Evolutionary conservation across 2,888 invertebrate species (phyloP), one percentile per base, ranked within the genome.

Genomic region (Malthinus flaveolus): DNA sequence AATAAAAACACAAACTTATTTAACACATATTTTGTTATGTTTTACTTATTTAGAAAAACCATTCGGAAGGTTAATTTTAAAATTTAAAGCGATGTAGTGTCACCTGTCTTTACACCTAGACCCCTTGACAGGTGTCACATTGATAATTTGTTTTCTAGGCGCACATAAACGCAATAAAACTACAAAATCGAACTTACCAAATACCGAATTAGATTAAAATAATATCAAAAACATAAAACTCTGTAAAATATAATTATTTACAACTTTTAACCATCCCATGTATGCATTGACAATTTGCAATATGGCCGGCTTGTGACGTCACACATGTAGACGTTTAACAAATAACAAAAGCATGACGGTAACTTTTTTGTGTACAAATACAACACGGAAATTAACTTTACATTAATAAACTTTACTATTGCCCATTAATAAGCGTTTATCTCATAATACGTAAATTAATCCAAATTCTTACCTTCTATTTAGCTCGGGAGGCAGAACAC

Each of bases 401-500:
- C 2, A 23, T 23, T 23, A 23, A 23, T 23, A 23, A 23, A 5
- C 23, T 23, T 23, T 23, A 23, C 5, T 23, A 23, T 23, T 23
- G 23, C 23, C 23, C 23, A 3, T 23, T 23, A 23, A 23, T 23
- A 23, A 23, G 23, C 23, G 23, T 23, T 23, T 3, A 3, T 23
- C 5, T 23, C 5, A 23, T 5, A 23, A 23, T 23, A 5, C 9
- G 8, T 4, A 42, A 42, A 8, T 5, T 15, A 39, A 37, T 39
- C 10, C 7, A 32, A 48, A 51, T 37, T 23, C 3, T 78, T 84
- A 91, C 92, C 92, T 89, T 83, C 92, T 84, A 75, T 93, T 93
- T 67, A 90, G 85, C 79, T 93, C 92, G 57, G 91, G 89, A 63
- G 93, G 93, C 70, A 93, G 81, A 68, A 92, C 87, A 80, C 91